phyloP scores from a whole-genome alignment of 2,113 vertebrate species.

The Dromiciops gliroides region DNA sequence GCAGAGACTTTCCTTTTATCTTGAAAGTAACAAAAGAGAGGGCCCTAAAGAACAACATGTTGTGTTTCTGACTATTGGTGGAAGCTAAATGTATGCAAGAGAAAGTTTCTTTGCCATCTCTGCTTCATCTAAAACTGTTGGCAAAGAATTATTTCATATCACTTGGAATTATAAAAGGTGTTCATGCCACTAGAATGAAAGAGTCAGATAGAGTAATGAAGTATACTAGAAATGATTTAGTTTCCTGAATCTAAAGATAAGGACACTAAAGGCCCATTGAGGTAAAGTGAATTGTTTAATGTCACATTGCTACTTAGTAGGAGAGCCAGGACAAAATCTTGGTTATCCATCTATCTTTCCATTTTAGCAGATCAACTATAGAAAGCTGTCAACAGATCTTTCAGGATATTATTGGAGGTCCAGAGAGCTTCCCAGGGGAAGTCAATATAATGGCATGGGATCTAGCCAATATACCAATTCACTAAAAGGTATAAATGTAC shows the following conservation, averaged over 20 bases:
- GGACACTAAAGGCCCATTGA: not conserved
- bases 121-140: not conserved
- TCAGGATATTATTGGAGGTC: not conserved
- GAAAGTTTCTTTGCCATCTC: not conserved
- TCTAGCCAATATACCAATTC: not conserved
- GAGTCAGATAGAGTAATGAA: not conserved
- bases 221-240: not conserved
- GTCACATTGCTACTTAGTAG: not conserved
- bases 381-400: not conserved
- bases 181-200: not conserved
- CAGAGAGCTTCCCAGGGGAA: not conserved
- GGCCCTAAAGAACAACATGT: not conserved
- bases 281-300: not conserved
- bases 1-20: not conserved
- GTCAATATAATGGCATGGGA: not conserved
- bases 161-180: not conserved
- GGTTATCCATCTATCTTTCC: not conserved
- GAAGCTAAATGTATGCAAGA: not conserved
- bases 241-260: not conserved
- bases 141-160: not conserved
- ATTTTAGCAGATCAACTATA: not conserved
- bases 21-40: not conserved
- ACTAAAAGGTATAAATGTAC: not conserved
- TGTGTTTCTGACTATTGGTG: not conserved
- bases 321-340: not conserved